Evolutionary conservation across 2,113 vertebrate genomes (phyloP).

Genomic region (Sphyrna mokarran): DNA sequence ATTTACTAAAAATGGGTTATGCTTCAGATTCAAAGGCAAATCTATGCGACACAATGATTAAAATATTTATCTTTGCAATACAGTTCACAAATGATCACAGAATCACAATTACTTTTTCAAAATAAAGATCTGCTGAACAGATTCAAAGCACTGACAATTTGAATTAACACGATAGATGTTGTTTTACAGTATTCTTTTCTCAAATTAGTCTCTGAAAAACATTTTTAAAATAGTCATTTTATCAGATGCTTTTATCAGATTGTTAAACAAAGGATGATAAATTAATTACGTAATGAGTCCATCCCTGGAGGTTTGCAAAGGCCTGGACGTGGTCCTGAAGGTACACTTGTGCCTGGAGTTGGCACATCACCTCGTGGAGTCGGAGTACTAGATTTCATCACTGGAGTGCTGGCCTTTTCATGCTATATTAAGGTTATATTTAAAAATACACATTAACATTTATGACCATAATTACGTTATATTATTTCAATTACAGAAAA

Average conservation of each 20-base stretch:
- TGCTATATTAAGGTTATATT: conserved; percentile 76
- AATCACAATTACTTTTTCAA: background rate
- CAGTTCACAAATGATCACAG: background rate
- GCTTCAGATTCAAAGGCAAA: background rate
- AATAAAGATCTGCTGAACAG: background rate
- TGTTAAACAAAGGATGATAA: conserved; percentile 39
- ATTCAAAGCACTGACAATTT: background rate
- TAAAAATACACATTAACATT: conserved; percentile 56
- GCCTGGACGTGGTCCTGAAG: conserved; percentile 77
- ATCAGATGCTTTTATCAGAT: background rate
- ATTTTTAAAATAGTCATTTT: background rate
- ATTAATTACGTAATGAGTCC: conserved; percentile 83
- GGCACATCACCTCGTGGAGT: conserved; percentile 84
- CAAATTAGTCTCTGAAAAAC: background rate
- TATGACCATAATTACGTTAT: conserved; percentile 59
- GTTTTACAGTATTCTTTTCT: background rate
- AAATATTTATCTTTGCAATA: conserved; percentile 9
- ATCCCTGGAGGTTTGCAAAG: conserved; percentile 83
- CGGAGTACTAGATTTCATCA: conserved; percentile 88
- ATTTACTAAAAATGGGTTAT: background rate
- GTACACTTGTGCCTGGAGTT: conserved; percentile 80
- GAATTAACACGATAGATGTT: background rate
- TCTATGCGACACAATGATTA: background rate
- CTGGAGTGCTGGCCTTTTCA: conserved; percentile 88
- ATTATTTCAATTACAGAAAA: background rate